Percentiles rank a stretch among this genome's conserved stretches.
These are phyloP conservation scores for Chrysolina americana DNA, from an alignment of 2,888 invertebrate genomes.

Conservation along the genomic window DNA sequence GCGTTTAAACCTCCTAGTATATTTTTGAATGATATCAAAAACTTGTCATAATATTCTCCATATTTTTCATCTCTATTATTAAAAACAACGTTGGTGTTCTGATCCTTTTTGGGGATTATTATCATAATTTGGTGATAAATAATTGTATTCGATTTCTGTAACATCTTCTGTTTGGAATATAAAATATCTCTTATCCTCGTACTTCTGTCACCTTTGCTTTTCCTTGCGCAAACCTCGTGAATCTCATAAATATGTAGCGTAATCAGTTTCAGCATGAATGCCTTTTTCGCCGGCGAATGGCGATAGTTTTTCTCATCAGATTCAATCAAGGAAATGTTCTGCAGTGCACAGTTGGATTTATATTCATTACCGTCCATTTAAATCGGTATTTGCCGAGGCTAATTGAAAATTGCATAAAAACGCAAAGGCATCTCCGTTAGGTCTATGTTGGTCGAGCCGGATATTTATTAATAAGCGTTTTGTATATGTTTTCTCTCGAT, in stretches of 20 bases:
- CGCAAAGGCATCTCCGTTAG: conserved; percentile 51
- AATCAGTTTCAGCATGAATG: conserved; percentile 2
- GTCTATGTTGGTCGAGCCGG: conserved; percentile 43
- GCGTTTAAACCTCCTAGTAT: too few relatives aligned
- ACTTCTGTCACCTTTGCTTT: too few relatives aligned
- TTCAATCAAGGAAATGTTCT: conserved; percentile 42
- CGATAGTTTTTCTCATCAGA: conserved; percentile 15
- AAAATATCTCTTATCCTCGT: too few relatives aligned
- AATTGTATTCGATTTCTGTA: too few relatives aligned
- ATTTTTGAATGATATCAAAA: too few relatives aligned
- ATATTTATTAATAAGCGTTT: conserved; percentile 54
- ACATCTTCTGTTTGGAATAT: too few relatives aligned
- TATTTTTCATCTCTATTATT: too few relatives aligned
- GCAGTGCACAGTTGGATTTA: conserved; percentile 53
- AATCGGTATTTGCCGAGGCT: conserved; percentile 54
- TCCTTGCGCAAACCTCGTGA: neutral
- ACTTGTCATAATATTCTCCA: too few relatives aligned
- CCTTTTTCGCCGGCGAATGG: neutral
- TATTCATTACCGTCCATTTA: conserved; percentile 56
- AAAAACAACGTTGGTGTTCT: too few relatives aligned
- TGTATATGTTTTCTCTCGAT: conserved; percentile 49
- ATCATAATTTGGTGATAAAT: too few relatives aligned
- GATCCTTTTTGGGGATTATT: too few relatives aligned
- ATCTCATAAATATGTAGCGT: neutral
- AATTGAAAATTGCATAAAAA: conserved; percentile 59